Evolutionary conservation across 2,888 invertebrate genomes (phyloP), one percentile per base, ranked within the genome.

Genomic region (Brachyopa scutellaris): DNA sequence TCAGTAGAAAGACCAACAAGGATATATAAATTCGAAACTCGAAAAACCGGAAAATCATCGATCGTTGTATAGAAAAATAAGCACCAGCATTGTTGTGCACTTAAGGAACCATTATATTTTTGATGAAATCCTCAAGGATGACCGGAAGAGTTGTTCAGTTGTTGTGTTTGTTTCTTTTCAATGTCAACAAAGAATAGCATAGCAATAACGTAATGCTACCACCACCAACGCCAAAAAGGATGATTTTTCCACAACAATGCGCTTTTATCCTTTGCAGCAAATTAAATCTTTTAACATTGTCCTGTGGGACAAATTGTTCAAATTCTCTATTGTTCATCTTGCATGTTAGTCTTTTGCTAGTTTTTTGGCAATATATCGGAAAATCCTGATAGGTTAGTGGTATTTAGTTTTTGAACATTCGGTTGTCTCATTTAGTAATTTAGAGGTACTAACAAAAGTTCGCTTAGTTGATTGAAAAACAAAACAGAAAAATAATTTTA

Each of bases 111-210:
- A 76, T 82, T 82, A 76, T 66, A 64, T 70, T 59, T n/a, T 82
- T 66, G 70, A 82, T 76, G 64, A 82, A 69, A 82, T 76, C 70
- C 70, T 70, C 59, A 82, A 64, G 59, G 64, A 82, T 64, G 57
- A 59, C 69, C 69, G 62, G 53, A 70, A 59, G 59, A 70, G 53
- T 59, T 67, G 40, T 42, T 74, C 38, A 42, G 7, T 40, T 40
- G 7, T 67, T 31, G 26, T 62, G 51, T 36, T 38, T 31, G 7
- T 61, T 67, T 67, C 47, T 26, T 26, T 53, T 61, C 61, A 7
- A 55, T 67, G 42, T 47, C 29, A 67, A 79, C 55, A 79, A 61
- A 73, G 26, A 66, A 31, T 61, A 66, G 36, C 66, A 31, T 61
- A 66, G 36, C 66, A 42, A 78, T 78, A 78, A 57, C 61, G 36